phyloP scores from a whole-genome alignment of 30 jellyfish, hydroid and myxozoan species.

The Cassiopea andromeda region DNA sequence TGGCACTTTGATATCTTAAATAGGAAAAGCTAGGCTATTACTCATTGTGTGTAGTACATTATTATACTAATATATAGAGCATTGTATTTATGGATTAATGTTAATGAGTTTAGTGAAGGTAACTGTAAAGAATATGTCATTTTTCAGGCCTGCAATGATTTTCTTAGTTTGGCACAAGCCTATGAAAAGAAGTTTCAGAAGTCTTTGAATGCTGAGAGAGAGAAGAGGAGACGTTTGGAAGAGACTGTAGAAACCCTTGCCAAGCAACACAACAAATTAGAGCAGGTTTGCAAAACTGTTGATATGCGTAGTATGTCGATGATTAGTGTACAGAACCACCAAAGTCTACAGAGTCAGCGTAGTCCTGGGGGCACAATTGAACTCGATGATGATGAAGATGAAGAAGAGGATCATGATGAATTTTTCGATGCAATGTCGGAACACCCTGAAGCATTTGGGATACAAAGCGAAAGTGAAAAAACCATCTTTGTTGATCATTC shows the following conservation, averaged over 20 bases:
- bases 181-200: conserved; percentile 92
- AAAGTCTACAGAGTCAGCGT: conserved; percentile 35
- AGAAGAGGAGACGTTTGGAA: conserved; percentile 84
- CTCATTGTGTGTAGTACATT: no score
- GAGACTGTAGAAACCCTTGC: conserved; percentile 99
- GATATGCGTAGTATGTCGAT: conserved; percentile 69
- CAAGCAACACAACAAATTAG: conserved; percentile 94
- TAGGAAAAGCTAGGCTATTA: no score
- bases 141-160: conserved; percentile 95
- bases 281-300: conserved; percentile 84
- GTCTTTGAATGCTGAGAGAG: conserved; percentile 79
- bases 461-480: neutral
- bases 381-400: conserved; percentile 56
- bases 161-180: conserved; percentile 92
- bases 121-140: neutral
- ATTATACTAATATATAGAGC: no score
- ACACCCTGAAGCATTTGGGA: conserved; percentile 91
- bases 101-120: no score
- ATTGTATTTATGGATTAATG: no score
- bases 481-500: conserved; percentile 17
- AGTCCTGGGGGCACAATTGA: conserved; percentile 77
- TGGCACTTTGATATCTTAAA: no score
- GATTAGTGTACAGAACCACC: conserved; percentile 10
- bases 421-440: conserved; percentile 98
- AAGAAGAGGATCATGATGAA: conserved; percentile 96